Evolutionary conservation across 1,140 invertebrate species (phyloP).

Genomic region (Drosophila rhopaloa): DNA sequence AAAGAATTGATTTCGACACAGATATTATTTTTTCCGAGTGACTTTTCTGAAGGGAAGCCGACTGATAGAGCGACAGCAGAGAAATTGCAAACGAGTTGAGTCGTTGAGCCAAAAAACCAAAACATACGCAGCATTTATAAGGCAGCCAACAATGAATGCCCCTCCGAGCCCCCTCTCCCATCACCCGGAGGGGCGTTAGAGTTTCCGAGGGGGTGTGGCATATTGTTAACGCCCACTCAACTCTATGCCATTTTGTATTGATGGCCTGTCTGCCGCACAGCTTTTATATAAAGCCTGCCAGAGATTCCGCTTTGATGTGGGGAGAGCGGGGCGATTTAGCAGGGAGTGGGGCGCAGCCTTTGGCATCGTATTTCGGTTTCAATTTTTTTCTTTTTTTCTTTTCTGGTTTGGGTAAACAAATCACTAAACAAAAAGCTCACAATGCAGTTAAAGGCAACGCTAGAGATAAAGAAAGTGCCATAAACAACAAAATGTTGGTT

Average conservation of each 20-base stretch:
- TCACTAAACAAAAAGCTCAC: constrained; percentile 78
- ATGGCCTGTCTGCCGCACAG: constrained; percentile 81
- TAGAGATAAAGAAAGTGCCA: constrained; percentile 49
- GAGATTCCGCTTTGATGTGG: constrained; percentile 57
- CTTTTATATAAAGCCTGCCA: constrained; percentile 80
- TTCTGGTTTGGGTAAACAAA: constrained; percentile 65
- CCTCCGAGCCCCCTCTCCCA: background rate
- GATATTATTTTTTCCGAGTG: background rate
- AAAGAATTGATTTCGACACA: too few relatives aligned
- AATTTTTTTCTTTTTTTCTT: constrained; percentile 44
- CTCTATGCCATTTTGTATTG: constrained; percentile 83
- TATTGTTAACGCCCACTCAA: constrained; percentile 82
- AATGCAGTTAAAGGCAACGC: constrained; percentile 70
- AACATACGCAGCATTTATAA: constrained; percentile 83
- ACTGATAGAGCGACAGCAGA: constrained; percentile 77
- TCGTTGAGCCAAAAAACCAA: constrained; percentile 82
- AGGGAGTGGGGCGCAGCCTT: constrained; percentile 61
- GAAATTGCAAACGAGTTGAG: constrained; percentile 81
- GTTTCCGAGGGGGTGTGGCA: constrained; percentile 35
- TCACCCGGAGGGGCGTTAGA: constrained; percentile 8
- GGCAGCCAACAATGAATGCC: constrained; percentile 70
- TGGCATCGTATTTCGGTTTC: constrained; percentile 75
- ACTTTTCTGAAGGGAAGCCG: constrained; percentile 1
- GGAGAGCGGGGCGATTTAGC: constrained; percentile 4
- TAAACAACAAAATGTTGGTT: constrained; percentile 24